Percentiles rank a stretch among this genome's conserved stretches.
Evolutionary conservation across 2,797 vertebrate species (phyloP).

Genomic region (Myotis findleyi): DNA sequence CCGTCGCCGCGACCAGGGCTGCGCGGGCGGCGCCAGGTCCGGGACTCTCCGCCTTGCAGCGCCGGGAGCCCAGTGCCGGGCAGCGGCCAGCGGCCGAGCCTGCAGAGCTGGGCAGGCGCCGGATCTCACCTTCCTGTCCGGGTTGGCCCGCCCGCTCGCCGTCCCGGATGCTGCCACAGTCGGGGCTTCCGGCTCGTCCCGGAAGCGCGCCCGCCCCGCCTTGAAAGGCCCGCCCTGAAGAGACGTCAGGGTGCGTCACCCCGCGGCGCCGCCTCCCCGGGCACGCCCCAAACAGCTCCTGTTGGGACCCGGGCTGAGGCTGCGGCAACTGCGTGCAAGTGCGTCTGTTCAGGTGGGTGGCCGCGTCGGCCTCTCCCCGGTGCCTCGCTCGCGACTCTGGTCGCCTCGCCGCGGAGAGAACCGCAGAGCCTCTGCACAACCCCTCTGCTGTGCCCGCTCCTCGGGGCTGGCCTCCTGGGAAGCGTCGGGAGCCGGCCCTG

Average conservation of each 20-base stretch:
- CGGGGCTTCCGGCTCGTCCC: slow-evolving; percentile 67
- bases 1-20: background rate
- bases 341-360: rapidly evolving
- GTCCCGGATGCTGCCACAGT: slow-evolving; percentile 71
- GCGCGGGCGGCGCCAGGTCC: background rate
- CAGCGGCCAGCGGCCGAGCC: background rate
- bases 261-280: rapidly evolving
- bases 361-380: rapidly evolving
- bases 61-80: background rate
- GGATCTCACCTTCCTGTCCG: slow-evolving; percentile 81
- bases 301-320: rapidly evolving
- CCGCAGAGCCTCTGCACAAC: background rate
- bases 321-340: rapidly evolving
- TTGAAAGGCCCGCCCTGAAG: background rate
- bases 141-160: slow-evolving; percentile 71
- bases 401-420: background rate
- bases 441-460: too few species aligned
- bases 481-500: background rate
- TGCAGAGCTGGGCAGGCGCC: background rate
- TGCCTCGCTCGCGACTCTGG: background rate
- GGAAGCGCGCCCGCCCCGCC: slow-evolving; percentile 52
- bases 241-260: background rate
- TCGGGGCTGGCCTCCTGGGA: background rate
- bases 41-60: background rate
- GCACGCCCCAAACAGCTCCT: rapidly evolving